Evolutionary conservation across 1,140 invertebrate genomes (phyloP), one percentile per base, ranked within the genome.

Genomic region (Drosophila teissieri): DNA sequence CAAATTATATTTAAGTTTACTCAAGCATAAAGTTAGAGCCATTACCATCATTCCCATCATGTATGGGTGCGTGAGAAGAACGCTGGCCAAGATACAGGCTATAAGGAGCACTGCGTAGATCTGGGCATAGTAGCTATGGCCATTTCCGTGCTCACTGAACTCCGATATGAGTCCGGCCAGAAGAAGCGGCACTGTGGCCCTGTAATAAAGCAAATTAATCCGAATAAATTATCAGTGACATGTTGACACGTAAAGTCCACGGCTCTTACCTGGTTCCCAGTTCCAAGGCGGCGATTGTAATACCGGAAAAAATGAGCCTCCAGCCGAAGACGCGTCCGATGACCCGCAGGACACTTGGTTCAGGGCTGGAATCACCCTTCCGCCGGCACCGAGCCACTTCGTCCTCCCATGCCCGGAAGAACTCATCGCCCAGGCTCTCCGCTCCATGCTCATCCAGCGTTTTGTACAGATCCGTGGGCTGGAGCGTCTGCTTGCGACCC

Each of bases 61-160:
- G 22, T 94, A 93, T 52, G 95, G 95, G 90, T 95, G 95, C 15
- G 94, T 92, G 0, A 93, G 85, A 3, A 95, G 78, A 1, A 94
- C 94, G 57, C 93, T 93, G 2, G 93, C 46, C 11, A 92, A 92
- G 40, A 92, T 94, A 5, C 94, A 92, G 3, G 93, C 3, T 24
- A 94, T 93, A 17, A 96, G 93, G 5, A 94, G 94, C n/a, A 91
- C 93, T 0, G 94, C 95, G 69, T 94, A 95, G 37, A 93, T 90
- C 22, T 94, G 79, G 0, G 95, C 95, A 4, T 92, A 91, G 2
- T 92, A 76, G 1, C 80, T 76, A 14, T 78, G 86, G 46, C 93
- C 91, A 12, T 92, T 91, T 24, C 93, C 92, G 53, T 91, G 14
- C 11, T 14, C 83, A 24, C 93, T 93, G 88, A 96, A 97, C 92